These are phyloP conservation scores for Oedothorax gibbosus DNA, from an alignment of 1,140 invertebrate genomes.

Conservation along the genomic window DNA sequence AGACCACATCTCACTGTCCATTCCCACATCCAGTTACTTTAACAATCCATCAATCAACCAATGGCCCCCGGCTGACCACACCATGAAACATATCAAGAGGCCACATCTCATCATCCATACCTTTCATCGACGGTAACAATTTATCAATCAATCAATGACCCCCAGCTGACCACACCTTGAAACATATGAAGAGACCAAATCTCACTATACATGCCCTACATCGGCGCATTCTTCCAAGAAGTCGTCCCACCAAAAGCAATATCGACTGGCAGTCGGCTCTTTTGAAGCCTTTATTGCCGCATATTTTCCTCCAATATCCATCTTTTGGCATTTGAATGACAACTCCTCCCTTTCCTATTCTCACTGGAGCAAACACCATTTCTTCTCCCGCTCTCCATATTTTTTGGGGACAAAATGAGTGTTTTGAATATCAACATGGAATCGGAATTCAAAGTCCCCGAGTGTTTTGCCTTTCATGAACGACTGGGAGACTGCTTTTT, in stretches of 20 bases:
- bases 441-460: constrained; percentile 19
- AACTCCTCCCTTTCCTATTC: constrained; percentile 5
- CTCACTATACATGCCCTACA: no score
- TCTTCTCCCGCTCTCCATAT: constrained; percentile 17
- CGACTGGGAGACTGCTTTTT: neutral
- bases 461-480: constrained; percentile 12
- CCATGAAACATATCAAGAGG: no score
- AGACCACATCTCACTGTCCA: no score
- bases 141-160: no score
- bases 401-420: constrained; percentile 31
- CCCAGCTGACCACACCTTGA: no score
- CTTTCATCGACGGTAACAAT: no score
- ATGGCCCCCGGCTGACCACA: no score
- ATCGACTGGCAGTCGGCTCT: constrained; percentile 41
- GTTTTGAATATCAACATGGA: constrained; percentile 49
- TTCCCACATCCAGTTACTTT: no score
- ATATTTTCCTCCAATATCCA: constrained; percentile 52
- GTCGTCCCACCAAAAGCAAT: constrained; percentile 37
- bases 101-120: no score
- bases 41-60: no score
- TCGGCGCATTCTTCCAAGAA: constrained; percentile 1
- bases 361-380: constrained; percentile 30
- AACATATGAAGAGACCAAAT: no score
- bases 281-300: constrained; percentile 50
- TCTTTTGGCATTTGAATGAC: constrained; percentile 54